A percentile compares a stretch with the other conserved stretches of the same genome.
Conservation (phyloP, 2,113 vertebrate genomes). For the Nannobrachium achirus region DNA sequence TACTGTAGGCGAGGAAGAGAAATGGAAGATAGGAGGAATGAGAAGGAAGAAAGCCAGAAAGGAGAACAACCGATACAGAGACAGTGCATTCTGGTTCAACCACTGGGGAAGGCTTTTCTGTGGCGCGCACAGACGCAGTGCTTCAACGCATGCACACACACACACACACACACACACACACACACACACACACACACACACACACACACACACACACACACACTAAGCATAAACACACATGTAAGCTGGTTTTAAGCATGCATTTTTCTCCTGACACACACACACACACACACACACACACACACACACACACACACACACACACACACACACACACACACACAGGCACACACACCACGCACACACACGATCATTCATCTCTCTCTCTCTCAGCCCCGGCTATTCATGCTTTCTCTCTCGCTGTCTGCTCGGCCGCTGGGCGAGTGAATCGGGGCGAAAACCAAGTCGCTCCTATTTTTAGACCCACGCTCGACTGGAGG, state of each 20-base stretch:
- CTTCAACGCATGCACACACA: conserved; percentile 2
- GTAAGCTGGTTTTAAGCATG: background rate
- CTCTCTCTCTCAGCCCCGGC: background rate
- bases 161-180: background rate
- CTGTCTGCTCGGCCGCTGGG: conserved; percentile 40
- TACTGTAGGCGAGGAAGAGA: background rate
- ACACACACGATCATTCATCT: background rate
- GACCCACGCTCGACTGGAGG: conserved; percentile 56
- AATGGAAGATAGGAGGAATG: background rate
- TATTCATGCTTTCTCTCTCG: background rate
- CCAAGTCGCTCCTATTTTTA: conserved; percentile 68
- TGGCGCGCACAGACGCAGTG: too few species aligned
- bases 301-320: conserved; percentile 6
- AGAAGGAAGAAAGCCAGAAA: background rate
- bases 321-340: conserved; percentile 16
- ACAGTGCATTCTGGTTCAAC: background rate
- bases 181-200: background rate
- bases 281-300: background rate
- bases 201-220: conserved; percentile 21
- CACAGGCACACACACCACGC: background rate
- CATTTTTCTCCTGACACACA: background rate
- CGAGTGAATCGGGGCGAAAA: conserved; percentile 49
- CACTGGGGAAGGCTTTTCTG: background rate
- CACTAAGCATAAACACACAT: conserved; percentile 29
- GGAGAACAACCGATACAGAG: background rate